Evolutionary conservation across 2,113 vertebrate species (phyloP).

Genomic region (Sminthopsis crassicaudata): DNA sequence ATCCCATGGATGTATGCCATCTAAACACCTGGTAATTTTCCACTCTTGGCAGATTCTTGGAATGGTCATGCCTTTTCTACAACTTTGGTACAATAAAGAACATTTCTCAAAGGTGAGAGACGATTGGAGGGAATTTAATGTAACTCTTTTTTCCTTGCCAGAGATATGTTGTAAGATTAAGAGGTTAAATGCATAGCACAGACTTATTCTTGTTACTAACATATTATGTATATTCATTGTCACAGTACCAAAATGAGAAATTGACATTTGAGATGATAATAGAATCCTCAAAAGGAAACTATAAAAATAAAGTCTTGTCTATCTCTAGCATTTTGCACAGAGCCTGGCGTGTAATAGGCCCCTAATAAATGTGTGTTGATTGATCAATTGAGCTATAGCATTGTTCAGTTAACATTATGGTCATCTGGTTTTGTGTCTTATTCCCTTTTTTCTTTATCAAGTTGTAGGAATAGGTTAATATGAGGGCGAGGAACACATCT

Average conservation of each 20-base stretch:
- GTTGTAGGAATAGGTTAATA: neutral
- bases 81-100: constrained; percentile 81
- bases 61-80: constrained; percentile 67
- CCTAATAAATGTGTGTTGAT: neutral
- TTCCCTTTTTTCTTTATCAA: neutral
- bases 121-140: constrained; percentile 65
- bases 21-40: constrained; percentile 77
- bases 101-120: constrained; percentile 74
- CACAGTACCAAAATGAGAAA: constrained; percentile 28
- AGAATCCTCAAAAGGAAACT: constrained; percentile 24
- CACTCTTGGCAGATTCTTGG: constrained; percentile 75
- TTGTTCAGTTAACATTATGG: neutral
- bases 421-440: neutral
- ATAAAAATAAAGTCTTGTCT: constrained; percentile 5
- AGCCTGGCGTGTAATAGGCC: neutral
- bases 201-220: constrained; percentile 25
- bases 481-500: neutral
- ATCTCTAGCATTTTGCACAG: neutral
- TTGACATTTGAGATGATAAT: constrained; percentile 14
- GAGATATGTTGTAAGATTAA: constrained; percentile 58
- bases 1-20: constrained; percentile 77
- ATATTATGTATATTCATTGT: constrained; percentile 61
- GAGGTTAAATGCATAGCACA: constrained; percentile 56
- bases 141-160: constrained; percentile 69
- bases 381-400: neutral